These are phyloP conservation scores for Lutjanus erythropterus DNA, from an alignment of 2,113 vertebrate genomes.

Conservation along the genomic window DNA sequence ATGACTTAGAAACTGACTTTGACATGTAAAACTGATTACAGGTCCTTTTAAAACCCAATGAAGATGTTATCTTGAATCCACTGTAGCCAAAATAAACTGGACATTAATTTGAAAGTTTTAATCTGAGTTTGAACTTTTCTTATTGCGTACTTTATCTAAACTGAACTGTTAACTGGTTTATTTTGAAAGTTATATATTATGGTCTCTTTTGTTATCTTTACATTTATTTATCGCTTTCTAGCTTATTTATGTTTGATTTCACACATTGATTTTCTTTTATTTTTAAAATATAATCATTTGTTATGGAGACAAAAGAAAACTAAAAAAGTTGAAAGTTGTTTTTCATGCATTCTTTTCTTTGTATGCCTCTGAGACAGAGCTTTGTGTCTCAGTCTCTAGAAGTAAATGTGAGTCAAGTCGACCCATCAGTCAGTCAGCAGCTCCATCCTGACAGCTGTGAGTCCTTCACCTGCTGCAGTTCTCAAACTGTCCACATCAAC, in stretches of 20 bases:
- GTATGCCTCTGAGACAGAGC: not conserved
- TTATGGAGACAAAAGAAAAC: not conserved
- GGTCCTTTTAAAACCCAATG: too few species aligned
- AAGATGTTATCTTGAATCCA: too few species aligned
- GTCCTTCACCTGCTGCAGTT: slow-evolving; percentile 13
- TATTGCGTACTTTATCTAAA: not conserved
- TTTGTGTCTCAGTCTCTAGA: not conserved
- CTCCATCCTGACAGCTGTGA: slow-evolving; percentile 8
- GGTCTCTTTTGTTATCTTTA: not conserved
- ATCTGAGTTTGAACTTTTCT: not conserved
- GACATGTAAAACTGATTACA: too few species aligned
- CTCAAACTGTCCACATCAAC: slow-evolving; percentile 3
- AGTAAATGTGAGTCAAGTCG: not conserved
- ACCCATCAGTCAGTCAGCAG: not conserved
- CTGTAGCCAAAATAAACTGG: not conserved
- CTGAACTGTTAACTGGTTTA: not conserved
- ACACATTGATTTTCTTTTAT: not conserved
- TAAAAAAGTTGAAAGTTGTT: not conserved
- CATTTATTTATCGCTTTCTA: not conserved
- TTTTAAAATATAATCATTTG: not conserved
- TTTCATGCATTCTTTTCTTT: not conserved
- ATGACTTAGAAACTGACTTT: too few species aligned
- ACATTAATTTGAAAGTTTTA: not conserved
- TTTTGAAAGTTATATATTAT: not conserved
- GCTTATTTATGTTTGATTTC: not conserved